Evolutionary conservation across 1,140 invertebrate genomes (phyloP).

Genomic region (Cydia splendana): DNA sequence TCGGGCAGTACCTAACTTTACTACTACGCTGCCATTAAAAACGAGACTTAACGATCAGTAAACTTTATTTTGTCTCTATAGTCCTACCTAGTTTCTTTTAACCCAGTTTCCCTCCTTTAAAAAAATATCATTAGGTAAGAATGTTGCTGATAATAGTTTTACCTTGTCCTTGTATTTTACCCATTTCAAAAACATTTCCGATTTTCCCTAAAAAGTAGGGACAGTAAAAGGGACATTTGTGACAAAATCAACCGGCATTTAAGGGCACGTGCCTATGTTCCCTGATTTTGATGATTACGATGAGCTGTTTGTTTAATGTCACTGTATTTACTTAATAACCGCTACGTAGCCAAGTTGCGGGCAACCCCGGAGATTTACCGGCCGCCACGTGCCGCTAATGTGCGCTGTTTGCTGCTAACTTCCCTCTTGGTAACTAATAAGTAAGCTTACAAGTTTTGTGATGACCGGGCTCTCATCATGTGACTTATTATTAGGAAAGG

Average conservation of each 20-base stretch:
- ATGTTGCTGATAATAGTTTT: too few species aligned
- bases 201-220: too few species aligned
- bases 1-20: too few species aligned
- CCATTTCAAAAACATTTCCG: too few species aligned
- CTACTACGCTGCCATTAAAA: too few species aligned
- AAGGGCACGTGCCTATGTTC: background rate
- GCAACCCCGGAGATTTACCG: constrained; percentile 32
- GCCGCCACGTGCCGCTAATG: constrained; percentile 34
- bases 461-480: background rate
- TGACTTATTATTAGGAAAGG: background rate
- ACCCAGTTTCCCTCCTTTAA: too few species aligned
- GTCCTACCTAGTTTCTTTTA: too few species aligned
- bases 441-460: constrained; percentile 10
- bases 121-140: too few species aligned
- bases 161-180: too few species aligned
- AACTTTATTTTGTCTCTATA: too few species aligned
- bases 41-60: too few species aligned
- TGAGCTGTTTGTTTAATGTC: constrained; percentile 23
- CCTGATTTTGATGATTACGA: constrained; percentile 24
- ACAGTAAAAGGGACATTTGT: too few species aligned
- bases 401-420: constrained; percentile 30
- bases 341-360: constrained; percentile 26
- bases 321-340: constrained; percentile 31
- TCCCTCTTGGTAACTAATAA: constrained; percentile 4
- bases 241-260: background rate